Percentiles rank a stretch among this genome's conserved stretches.
Conservation (phyloP, 2,797 vertebrate genomes). For the Linurgus olivaceus region DNA sequence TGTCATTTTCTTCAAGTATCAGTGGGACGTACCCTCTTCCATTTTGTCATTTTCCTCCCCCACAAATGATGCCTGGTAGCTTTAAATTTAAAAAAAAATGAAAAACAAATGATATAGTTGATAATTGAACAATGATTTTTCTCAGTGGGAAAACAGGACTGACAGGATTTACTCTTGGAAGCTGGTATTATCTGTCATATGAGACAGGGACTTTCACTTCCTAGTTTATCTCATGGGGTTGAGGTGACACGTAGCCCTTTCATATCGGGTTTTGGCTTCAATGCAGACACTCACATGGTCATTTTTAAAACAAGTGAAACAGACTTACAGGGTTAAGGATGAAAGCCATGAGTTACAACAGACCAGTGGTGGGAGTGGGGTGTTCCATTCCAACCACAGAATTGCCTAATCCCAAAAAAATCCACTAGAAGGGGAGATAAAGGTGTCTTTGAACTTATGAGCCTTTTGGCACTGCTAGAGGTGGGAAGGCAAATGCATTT, state of each 20-base stretch:
- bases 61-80: background rate
- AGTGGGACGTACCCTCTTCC: background rate
- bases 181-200: constrained; percentile 19
- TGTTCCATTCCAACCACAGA: background rate
- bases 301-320: constrained; percentile 4
- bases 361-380: background rate
- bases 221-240: background rate
- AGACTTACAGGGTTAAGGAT: background rate
- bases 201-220: background rate
- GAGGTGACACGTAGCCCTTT: background rate
- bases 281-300: background rate
- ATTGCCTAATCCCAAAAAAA: constrained; percentile 19
- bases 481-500: background rate
- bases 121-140: constrained; percentile 23
- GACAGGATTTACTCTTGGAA: background rate
- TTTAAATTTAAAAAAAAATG: background rate
- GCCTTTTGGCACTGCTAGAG: background rate
- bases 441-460: background rate
- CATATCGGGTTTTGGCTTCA: background rate
- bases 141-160: constrained; percentile 15
- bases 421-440: constrained; percentile 17
- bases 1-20: background rate
- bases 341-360: constrained; percentile 1
- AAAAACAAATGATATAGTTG: background rate
- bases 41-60: background rate